phyloP scores from a whole-genome alignment of 2,888 invertebrate species.

The Drepana falcataria region DNA sequence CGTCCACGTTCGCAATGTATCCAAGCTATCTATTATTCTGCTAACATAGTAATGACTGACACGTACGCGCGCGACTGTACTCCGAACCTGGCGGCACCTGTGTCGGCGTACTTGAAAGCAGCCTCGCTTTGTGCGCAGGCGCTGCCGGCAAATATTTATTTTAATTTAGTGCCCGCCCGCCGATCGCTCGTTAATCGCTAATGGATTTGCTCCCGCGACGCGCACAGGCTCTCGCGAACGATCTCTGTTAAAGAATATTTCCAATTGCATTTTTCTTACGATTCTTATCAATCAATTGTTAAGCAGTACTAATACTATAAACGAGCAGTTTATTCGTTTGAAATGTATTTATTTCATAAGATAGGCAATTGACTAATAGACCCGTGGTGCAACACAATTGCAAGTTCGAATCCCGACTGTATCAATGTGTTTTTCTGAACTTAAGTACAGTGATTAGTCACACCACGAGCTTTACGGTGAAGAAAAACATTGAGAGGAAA shows the following conservation, averaged over 20 bases:
- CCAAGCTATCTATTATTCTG: slow-evolving; percentile 1
- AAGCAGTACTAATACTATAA: not conserved
- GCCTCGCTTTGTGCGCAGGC: slow-evolving; percentile 53
- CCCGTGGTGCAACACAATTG: no score
- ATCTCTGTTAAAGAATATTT: slow-evolving; percentile 14
- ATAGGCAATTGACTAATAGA: no score
- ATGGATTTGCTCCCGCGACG: slow-evolving; percentile 62
- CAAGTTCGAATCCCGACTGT: no score
- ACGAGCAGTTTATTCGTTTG: no score
- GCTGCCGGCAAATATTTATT: slow-evolving; percentile 76
- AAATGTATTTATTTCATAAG: no score
- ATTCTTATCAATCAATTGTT: not conserved
- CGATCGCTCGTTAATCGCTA: slow-evolving; percentile 74
- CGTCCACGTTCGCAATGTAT: not conserved
- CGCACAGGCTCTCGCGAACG: slow-evolving; percentile 23
- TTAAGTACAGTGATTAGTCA: no score
- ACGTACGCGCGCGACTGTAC: slow-evolving; percentile 25
- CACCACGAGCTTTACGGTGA: no score
- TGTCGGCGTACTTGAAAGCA: slow-evolving; percentile 71
- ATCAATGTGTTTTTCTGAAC: no score
- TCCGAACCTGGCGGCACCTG: slow-evolving; percentile 58
- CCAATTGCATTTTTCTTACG: not conserved
- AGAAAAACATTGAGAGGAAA: no score
- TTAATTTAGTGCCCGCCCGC: slow-evolving; percentile 71
- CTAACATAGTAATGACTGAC: not conserved